phyloP scores from a whole-genome alignment of 2,888 invertebrate species.

The Dynastes hyllus region DNA sequence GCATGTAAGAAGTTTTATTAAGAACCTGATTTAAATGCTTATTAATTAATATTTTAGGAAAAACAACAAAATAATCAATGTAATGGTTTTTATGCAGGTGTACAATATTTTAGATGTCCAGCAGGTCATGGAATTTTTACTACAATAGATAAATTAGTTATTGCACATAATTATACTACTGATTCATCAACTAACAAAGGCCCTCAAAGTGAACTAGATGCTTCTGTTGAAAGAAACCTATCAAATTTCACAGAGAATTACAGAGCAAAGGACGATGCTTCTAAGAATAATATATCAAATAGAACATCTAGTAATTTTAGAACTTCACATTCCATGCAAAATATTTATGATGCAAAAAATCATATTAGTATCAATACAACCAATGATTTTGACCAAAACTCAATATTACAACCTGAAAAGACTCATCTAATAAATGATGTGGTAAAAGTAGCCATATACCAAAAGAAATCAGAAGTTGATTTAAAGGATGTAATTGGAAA shows the following conservation, averaged over 20 bases:
- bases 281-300: conserved; percentile 52
- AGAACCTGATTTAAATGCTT: conserved; percentile 26
- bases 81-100: conserved; percentile 67
- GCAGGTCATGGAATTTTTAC: conserved; percentile 69
- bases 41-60: conserved; percentile 38
- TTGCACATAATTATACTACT: conserved; percentile 52
- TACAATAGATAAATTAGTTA: conserved; percentile 67
- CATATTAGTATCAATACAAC: conserved; percentile 66
- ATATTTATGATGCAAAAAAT: conserved; percentile 63
- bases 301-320: conserved; percentile 60
- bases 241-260: conserved; percentile 51
- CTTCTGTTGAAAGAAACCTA: conserved; percentile 55
- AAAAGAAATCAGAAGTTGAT: conserved; percentile 67
- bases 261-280: conserved; percentile 46
- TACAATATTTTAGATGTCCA: conserved; percentile 67
- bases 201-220: conserved; percentile 50
- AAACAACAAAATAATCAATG: conserved; percentile 63
- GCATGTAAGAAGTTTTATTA: conserved; percentile 70
- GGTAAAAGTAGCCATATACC: conserved; percentile 49
- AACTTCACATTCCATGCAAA: conserved; percentile 66
- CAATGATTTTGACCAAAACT: conserved; percentile 70
- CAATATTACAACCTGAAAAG: conserved; percentile 67
- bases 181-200: conserved; percentile 43
- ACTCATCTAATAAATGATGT: conserved; percentile 63
- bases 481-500: conserved; percentile 67